A percentile compares a stretch with the other conserved stretches of the same genome.
These are phyloP conservation scores for Saguinus oedipus DNA, from an alignment of 2,797 vertebrate species.

Conservation along the genomic window DNA sequence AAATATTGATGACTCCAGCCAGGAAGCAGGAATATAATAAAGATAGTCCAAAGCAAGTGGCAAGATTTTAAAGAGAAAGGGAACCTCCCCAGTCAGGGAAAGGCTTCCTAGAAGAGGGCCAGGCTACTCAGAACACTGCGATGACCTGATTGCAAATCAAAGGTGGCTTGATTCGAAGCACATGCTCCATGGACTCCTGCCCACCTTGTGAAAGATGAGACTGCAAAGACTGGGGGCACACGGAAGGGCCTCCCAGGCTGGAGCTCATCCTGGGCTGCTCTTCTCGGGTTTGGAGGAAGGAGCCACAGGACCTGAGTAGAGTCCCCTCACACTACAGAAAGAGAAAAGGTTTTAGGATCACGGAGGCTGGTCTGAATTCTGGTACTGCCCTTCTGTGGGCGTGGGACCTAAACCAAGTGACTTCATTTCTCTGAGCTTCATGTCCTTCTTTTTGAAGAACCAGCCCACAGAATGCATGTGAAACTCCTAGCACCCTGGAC, in stretches of 20 bases:
- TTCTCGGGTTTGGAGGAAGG: neutral
- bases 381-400: neutral
- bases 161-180: neutral
- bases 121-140: neutral
- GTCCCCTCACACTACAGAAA: neutral
- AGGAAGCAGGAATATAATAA: neutral
- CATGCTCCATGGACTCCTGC: fast-evolving
- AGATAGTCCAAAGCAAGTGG: neutral
- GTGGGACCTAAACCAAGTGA: fast-evolving
- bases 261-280: neutral
- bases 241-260: neutral
- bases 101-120: no score
- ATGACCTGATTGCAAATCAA: neutral
- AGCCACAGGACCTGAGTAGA: neutral
- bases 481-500: neutral
- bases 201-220: fast-evolving
- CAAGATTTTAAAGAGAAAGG: neutral
- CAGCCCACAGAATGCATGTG: neutral
- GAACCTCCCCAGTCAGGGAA: neutral
- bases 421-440: neutral
- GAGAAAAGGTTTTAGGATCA: neutral
- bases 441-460: neutral
- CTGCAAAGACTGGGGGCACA: fast-evolving
- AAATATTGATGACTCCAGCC: neutral
- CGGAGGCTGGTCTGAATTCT: neutral